Percentiles rank a stretch among this genome's conserved stretches.
Conservation (phyloP, 35 echinoderm and acorn worm species). For the Apostichopus japonicus region DNA sequence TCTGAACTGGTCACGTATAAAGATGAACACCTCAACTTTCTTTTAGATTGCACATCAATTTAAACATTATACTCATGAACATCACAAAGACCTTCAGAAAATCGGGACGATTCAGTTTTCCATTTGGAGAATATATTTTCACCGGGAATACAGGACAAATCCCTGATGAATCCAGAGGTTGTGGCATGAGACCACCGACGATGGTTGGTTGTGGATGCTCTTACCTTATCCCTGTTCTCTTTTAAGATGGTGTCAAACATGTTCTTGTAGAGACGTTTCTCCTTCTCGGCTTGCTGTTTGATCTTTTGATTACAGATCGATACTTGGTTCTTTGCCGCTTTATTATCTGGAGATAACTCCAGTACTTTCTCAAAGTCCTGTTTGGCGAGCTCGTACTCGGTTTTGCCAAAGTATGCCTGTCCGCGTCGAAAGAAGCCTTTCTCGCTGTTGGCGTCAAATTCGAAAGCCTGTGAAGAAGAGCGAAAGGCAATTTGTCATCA, state of each 20-base stretch:
- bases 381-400: slow-evolving; percentile 70
- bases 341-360: slow-evolving; percentile 84
- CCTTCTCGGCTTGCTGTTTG: slow-evolving; percentile 74
- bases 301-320: slow-evolving; percentile 77
- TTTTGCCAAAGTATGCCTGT: slow-evolving; percentile 61
- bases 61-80: no score
- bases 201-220: not conserved
- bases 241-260: slow-evolving; percentile 80
- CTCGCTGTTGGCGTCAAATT: slow-evolving; percentile 74
- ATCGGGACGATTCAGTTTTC: no score
- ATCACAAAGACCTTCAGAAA: no score
- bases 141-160: no score
- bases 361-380: slow-evolving; percentile 79
- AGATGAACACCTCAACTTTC: no score
- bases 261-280: slow-evolving; percentile 88
- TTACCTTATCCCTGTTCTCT: slow-evolving; percentile 51
- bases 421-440: slow-evolving; percentile 86
- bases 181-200: no score
- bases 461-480: slow-evolving; percentile 71
- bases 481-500: not conserved
- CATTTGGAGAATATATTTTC: no score
- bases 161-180: no score
- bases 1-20: no score
- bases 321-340: slow-evolving; percentile 96
- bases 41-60: no score